Evolutionary conservation across 2,888 invertebrate species (phyloP), one percentile per base, ranked within the genome.

Genomic region (Pyrrhia umbra): DNA sequence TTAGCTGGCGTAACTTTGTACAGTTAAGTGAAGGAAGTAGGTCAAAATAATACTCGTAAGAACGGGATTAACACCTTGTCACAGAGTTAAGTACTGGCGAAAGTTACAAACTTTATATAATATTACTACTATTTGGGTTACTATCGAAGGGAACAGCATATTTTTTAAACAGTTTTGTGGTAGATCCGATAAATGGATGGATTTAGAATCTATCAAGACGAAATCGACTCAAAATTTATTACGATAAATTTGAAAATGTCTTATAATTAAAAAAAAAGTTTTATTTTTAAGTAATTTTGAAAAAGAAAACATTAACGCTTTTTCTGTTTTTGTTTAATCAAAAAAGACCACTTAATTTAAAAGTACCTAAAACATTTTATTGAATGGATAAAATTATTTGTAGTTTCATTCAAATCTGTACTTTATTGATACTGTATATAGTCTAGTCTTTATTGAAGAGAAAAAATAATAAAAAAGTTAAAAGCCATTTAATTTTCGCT

Each of bases 401-500:
- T 9, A 6, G 4, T 4, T 34, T 34, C 1, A n/a, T 34, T 34
- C 34, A 34, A 34, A 34, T 5, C 34, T 5, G 4, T 5, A n/a
- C 34, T 34, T 34, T 34, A 34, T n/a, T n/a, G n/a, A 34, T 34
- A 34, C n/a, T 34, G n/a, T n/a, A 34, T n/a, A 34, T n/a, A 21
- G 45, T 15, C 15, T 6, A 16, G 30, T 15, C 20, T 1, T 20
- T 1, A 1, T 10, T 5, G 16, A 23, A 30, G 13, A 8, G 39
- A 20, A 42, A 56, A 61, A 9, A 10, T 9, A 40, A 34, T 10
- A 62, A 70, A 68, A 71, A 74, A 16, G 47, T 10, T 50, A 65
- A 73, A 75, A 75, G 66, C 63, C 52, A 66, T 80, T 79, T 77
- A 60, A 79, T 75, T 75, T 69, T 67, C 54, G 45, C 75, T 70